A percentile compares a stretch with the other conserved stretches of the same genome.
Conservation (phyloP, 2,113 vertebrate genomes). For the Mirza zaza region DNA sequence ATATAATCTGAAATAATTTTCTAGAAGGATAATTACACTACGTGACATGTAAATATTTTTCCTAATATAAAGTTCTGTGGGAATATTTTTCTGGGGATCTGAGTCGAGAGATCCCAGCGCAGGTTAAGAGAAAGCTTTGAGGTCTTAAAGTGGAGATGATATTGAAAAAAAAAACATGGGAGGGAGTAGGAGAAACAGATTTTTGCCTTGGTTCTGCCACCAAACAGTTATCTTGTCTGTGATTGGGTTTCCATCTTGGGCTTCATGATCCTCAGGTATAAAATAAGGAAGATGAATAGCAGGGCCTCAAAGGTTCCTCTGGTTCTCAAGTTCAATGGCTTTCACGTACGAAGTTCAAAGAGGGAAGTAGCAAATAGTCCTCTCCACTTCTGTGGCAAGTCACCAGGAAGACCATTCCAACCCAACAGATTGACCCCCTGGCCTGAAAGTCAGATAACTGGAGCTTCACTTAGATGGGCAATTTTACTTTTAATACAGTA, state of each 20-base stretch:
- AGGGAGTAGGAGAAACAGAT: background rate
- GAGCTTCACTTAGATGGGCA: background rate
- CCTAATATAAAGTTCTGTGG: background rate
- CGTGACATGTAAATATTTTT: background rate
- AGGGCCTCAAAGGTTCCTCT: background rate
- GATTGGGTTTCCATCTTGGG: background rate
- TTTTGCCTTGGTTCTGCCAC: background rate
- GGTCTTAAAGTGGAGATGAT: background rate
- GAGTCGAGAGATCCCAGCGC: too few species aligned
- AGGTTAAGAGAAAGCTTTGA: background rate
- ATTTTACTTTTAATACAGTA: background rate
- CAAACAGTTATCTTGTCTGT: background rate
- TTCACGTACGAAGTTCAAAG: background rate
- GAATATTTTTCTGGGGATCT: background rate
- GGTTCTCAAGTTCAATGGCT: background rate
- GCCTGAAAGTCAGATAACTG: background rate
- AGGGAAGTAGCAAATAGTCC: background rate
- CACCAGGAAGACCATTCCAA: background rate
- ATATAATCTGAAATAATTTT: constrained; percentile 9
- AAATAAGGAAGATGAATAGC: background rate
- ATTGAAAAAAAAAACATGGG: background rate
- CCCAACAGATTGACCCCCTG: background rate
- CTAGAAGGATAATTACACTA: background rate
- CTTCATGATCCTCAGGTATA: background rate
- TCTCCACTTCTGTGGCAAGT: background rate